These are phyloP conservation scores for Spermophilus dauricus DNA, from an alignment of 2,113 vertebrate genomes.

Conservation along the genomic window DNA sequence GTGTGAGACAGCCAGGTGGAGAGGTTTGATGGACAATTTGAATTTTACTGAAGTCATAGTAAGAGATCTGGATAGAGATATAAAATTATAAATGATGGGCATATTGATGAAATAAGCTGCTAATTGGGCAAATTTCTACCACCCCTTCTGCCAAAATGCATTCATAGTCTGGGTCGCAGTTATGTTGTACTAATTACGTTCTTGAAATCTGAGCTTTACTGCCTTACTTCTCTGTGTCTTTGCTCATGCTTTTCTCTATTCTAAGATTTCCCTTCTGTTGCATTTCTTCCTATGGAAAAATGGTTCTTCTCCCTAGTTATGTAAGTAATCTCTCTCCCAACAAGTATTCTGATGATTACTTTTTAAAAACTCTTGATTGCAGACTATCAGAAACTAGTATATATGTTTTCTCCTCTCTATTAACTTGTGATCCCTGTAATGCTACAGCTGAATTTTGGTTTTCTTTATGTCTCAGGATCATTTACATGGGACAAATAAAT, in stretches of 20 bases:
- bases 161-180: background rate
- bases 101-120: background rate
- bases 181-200: background rate
- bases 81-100: background rate
- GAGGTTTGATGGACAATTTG: background rate
- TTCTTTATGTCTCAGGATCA: background rate
- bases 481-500: background rate
- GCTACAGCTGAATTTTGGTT: slow-evolving; percentile 10
- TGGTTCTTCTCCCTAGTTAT: slow-evolving; percentile 3
- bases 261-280: background rate
- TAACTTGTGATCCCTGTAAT: background rate
- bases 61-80: slow-evolving; percentile 5
- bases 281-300: background rate
- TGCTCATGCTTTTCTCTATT: background rate
- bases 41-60: background rate
- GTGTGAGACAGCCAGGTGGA: background rate
- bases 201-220: background rate
- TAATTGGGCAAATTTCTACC: background rate
- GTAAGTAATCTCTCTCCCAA: background rate
- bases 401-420: background rate
- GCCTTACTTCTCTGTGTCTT: background rate
- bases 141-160: background rate
- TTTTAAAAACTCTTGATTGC: slow-evolving; percentile 2
- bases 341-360: background rate
- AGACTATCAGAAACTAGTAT: background rate